Evolutionary conservation across 2,113 vertebrate species (phyloP).

Genomic region (Bos javanicus): DNA sequence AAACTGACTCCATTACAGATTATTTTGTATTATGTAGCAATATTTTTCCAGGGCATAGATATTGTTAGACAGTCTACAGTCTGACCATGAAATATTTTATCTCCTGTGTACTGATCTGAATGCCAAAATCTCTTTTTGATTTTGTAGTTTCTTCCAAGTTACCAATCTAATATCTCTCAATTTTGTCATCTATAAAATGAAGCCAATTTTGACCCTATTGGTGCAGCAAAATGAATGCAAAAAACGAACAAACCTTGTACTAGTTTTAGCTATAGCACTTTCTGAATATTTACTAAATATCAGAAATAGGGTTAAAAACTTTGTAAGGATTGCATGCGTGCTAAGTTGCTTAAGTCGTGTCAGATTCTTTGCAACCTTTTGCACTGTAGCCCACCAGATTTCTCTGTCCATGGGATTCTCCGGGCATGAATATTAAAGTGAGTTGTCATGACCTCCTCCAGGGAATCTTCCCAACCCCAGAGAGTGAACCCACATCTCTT

Average conservation of each 20-base stretch:
- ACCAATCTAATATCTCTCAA: neutral
- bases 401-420: neutral
- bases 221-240: neutral
- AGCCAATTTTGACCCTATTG: neutral
- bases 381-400: neutral
- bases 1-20: neutral
- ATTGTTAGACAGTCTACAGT: neutral
- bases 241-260: neutral
- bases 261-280: neutral
- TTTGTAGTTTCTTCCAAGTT: neutral
- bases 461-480: neutral
- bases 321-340: accelerated
- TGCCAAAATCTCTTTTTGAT: neutral
- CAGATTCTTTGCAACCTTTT: neutral
- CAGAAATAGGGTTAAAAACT: neutral
- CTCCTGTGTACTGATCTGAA: neutral
- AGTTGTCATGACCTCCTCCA: neutral
- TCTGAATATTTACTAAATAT: neutral
- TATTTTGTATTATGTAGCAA: neutral
- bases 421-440: neutral
- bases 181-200: neutral
- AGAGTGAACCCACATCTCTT: neutral
- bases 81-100: neutral
- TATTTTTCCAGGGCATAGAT: neutral
- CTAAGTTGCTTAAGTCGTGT: neutral